These are phyloP conservation scores for Volucella zonaria DNA, from an alignment of 2,888 invertebrate genomes.

Conservation along the genomic window DNA sequence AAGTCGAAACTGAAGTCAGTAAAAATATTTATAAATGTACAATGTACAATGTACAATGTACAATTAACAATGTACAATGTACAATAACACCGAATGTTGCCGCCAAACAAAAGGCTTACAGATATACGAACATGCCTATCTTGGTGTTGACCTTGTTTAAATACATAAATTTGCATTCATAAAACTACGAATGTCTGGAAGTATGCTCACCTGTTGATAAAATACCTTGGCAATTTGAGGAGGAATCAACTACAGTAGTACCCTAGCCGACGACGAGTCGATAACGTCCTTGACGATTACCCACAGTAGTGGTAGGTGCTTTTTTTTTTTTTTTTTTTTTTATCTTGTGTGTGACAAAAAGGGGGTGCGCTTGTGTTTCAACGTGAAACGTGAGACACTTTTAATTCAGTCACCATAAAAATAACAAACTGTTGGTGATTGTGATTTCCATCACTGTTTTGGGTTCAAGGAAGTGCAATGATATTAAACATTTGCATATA, in stretches of 20 bases:
- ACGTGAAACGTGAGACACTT: neutral
- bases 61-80: no score
- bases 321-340: neutral
- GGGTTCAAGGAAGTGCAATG: constrained; percentile 26
- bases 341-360: neutral
- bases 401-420: neutral
- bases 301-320: neutral
- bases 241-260: constrained; percentile 18
- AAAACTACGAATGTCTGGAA: constrained; percentile 33
- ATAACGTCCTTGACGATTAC: neutral
- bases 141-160: constrained; percentile 31
- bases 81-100: neutral
- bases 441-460: neutral
- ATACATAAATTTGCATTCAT: constrained; percentile 61
- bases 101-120: neutral
- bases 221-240: constrained; percentile 39
- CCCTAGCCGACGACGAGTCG: neutral
- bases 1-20: neutral
- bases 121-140: neutral
- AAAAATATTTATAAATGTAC: neutral
- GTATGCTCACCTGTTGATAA: constrained; percentile 45
- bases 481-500: no score
- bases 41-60: no score
- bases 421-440: neutral
- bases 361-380: neutral